Percentiles rank a stretch among this genome's conserved stretches.
Evolutionary conservation across 2,888 invertebrate species (phyloP).

Genomic region (Coelopa pilipes): DNA sequence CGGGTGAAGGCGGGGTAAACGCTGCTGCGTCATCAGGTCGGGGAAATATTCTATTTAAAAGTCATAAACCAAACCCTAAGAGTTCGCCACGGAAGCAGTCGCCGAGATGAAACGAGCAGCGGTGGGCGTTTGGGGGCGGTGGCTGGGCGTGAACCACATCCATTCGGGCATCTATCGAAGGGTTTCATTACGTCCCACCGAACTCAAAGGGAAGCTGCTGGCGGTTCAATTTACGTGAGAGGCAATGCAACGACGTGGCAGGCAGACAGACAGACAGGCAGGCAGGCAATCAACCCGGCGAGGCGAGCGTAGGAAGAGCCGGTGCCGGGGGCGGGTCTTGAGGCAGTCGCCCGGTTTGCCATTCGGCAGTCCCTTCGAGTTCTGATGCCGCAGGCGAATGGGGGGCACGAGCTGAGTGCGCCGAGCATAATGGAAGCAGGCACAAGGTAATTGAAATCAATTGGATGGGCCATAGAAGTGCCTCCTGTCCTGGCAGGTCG

Average conservation of each 20-base stretch:
- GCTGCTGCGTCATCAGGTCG: slow-evolving; percentile 12
- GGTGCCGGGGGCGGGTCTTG: background rate
- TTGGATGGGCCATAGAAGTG: too few relatives aligned
- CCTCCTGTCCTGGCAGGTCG: too few relatives aligned
- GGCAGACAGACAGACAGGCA: background rate
- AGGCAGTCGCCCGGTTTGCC: background rate
- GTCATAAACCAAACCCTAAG: slow-evolving; percentile 16
- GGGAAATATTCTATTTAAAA: slow-evolving; percentile 24
- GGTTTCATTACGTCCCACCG: slow-evolving; percentile 15
- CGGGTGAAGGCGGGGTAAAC: background rate
- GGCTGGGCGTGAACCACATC: background rate
- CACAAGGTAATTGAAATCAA: too few relatives aligned
- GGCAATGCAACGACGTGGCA: background rate
- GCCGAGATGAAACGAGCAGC: background rate
- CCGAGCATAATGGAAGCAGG: too few relatives aligned
- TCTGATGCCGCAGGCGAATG: background rate
- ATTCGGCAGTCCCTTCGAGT: background rate
- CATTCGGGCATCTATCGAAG: background rate
- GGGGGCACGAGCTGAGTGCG: too few relatives aligned
- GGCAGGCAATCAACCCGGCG: background rate
- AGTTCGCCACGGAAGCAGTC: background rate
- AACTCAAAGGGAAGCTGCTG: slow-evolving; percentile 21
- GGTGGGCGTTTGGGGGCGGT: background rate
- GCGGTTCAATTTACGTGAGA: slow-evolving; percentile 20
- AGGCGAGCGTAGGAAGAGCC: background rate